A percentile compares a stretch with the other conserved stretches of the same genome.
phyloP scores from a whole-genome alignment of 2,113 vertebrate species.

The Bostrychus sinensis region DNA sequence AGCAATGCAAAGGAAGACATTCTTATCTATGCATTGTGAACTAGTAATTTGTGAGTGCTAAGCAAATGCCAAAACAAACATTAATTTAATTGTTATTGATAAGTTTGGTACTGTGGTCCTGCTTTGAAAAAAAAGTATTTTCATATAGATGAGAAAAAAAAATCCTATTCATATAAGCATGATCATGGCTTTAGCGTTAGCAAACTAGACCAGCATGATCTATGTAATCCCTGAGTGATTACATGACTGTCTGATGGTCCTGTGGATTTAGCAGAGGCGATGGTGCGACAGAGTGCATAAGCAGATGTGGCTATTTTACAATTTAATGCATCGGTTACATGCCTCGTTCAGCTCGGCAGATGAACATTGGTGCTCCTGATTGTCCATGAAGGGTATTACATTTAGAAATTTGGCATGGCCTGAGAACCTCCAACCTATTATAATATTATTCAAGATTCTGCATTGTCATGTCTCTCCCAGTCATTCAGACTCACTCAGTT shows the following conservation, averaged over 20 bases:
- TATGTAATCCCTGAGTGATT: slow-evolving; percentile 52
- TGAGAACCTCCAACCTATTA: background rate
- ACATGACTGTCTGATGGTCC: slow-evolving; percentile 60
- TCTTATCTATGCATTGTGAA: no score
- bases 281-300: slow-evolving; percentile 34
- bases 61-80: no score
- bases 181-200: background rate
- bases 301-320: slow-evolving; percentile 60
- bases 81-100: no score
- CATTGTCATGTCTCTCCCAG: background rate
- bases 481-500: background rate
- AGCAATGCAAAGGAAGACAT: no score
- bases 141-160: no score
- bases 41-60: no score
- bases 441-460: no score
- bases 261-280: slow-evolving; percentile 38
- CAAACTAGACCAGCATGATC: slow-evolving; percentile 26
- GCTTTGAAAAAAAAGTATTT: no score
- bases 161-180: background rate
- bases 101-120: no score
- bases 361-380: slow-evolving; percentile 20
- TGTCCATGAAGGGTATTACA: slow-evolving; percentile 23
- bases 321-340: slow-evolving; percentile 44
- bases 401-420: slow-evolving; percentile 13
- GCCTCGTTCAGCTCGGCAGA: slow-evolving; percentile 23